phyloP scores from a whole-genome alignment of 2,797 vertebrate species.

The Pteronotus mesoamericanus region DNA sequence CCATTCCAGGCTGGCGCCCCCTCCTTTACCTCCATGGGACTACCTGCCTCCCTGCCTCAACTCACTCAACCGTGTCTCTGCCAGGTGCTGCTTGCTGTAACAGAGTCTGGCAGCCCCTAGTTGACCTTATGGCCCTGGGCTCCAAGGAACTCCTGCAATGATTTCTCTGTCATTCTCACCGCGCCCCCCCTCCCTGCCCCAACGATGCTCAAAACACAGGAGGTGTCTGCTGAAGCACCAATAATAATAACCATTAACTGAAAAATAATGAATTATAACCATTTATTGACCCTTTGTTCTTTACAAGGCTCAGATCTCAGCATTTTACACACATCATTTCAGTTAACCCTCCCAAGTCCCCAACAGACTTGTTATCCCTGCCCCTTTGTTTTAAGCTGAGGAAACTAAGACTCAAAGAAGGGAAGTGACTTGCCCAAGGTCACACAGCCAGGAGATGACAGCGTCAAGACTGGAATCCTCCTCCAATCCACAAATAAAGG shows the following conservation, averaged over 20 bases:
- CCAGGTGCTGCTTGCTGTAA: background rate
- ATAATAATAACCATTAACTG: background rate
- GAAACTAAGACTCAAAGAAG: conserved; percentile 35
- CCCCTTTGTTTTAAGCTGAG: conserved; percentile 19
- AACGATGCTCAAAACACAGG: background rate
- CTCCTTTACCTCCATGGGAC: background rate
- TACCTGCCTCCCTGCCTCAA: background rate
- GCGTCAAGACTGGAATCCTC: conserved; percentile 38
- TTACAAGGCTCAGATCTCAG: background rate
- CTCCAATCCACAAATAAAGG: conserved; percentile 34
- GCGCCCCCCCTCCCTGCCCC: background rate
- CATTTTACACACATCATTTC: background rate
- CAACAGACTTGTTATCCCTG: background rate
- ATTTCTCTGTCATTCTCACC: background rate
- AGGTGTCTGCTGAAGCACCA: background rate
- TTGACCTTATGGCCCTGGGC: background rate
- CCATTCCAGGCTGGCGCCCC: background rate
- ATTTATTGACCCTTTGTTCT: background rate
- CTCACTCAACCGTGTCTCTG: background rate
- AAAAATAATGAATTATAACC: background rate
- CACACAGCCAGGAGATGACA: background rate
- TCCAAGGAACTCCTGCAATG: background rate
- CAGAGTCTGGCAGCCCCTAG: background rate
- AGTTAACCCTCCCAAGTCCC: background rate
- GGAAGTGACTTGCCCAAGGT: conserved; percentile 22